phyloP scores from a whole-genome alignment of 2,113 vertebrate species.

The Alectura lathami region DNA sequence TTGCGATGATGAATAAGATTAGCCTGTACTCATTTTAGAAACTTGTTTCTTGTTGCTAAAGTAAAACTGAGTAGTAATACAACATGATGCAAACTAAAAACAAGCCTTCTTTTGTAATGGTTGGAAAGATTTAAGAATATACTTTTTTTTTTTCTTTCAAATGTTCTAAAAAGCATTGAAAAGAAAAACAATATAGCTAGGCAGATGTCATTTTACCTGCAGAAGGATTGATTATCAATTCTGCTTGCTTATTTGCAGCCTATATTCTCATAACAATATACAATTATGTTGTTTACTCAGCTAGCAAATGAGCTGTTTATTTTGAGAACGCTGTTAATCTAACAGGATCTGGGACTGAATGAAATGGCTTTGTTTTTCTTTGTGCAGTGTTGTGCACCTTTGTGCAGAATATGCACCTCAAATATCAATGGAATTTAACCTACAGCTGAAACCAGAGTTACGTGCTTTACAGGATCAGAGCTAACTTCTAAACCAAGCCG shows the following conservation, averaged over 20 bases:
- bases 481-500: slow-evolving; percentile 35
- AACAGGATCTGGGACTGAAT: neutral
- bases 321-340: neutral
- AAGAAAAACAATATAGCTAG: neutral
- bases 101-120: neutral
- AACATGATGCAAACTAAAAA: neutral
- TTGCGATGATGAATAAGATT: neutral
- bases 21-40: neutral
- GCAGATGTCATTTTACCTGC: neutral
- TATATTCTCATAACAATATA: neutral
- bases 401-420: neutral
- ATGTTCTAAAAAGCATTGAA: neutral
- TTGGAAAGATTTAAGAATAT: neutral
- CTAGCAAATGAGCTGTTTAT: neutral
- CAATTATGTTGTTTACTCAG: neutral
- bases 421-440: slow-evolving; percentile 9
- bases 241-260: neutral
- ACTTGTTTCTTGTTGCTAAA: neutral
- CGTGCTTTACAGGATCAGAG: neutral
- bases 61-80: neutral
- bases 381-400: neutral
- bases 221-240: neutral
- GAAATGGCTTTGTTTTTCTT: neutral
- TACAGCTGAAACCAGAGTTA: neutral
- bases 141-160: neutral